Evolutionary conservation across 2,888 invertebrate species (phyloP), one percentile per base, ranked within the genome.

Genomic region (Suillia variegata): DNA sequence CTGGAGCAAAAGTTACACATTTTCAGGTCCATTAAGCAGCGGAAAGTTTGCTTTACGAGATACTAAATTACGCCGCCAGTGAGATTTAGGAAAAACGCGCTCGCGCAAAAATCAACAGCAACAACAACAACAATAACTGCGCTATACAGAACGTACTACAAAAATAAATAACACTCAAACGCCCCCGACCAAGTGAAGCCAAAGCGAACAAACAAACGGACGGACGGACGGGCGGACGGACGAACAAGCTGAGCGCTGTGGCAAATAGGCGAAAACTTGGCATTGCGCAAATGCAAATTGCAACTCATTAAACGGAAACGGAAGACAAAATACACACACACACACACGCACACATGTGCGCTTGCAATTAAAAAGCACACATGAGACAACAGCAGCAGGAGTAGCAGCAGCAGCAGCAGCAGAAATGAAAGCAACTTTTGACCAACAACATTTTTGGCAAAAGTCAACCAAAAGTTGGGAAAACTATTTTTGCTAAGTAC

Each of bases 11-110:
- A 51, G 51, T 26, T 31, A 51, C 51, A n/a, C n/a, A 31, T 49
- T 51, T 26, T 51, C 51, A 12, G 31, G 15, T 24, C 51, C 51
- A 51, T 51, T 51, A 51, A 51, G 31, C 17, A 31, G 31, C 51
- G 31, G 31, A 51, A 51, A 51, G 51, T 51, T 51, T 51, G 12
- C 31, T 24, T 51, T 51, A 26, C 31, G 24, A 51, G 24, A 12
- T 51, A 22, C 17, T 31, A 51, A 31, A 51, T 26, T 21, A 51
- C 24, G 6, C 31, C 15, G 15, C 10, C 24, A 15, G n/a, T 12
- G 31, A 51, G 31, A 24, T 20, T 22, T 10, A 38, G 6, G n/a
- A 6, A 38, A 8, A 49, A 22, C n/a, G n/a, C n/a, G n/a, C n/a
- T n/a, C n/a, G n/a, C 2, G 22, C 2, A 49, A 21, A 49, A 12